A percentile compares a stretch with the other conserved stretches of the same genome.
These are phyloP conservation scores for Lepidochitona cinerea DNA, from an alignment of 2,888 invertebrate genomes.

Conservation along the genomic window DNA sequence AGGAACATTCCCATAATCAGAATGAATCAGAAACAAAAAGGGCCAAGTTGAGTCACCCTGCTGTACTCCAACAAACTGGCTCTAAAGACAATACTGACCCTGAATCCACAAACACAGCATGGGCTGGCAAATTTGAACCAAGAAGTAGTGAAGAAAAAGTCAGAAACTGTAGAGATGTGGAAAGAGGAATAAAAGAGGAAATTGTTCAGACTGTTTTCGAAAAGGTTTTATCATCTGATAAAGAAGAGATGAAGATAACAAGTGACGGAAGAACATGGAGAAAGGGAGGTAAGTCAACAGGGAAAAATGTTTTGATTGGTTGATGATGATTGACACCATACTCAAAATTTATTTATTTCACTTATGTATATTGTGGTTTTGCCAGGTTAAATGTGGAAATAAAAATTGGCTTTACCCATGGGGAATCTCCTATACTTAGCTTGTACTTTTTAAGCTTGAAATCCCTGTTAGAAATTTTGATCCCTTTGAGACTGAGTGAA, in stretches of 20 bases:
- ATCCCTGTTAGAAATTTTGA: too few species aligned
- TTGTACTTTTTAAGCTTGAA: too few species aligned
- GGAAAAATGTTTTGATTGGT: too few species aligned
- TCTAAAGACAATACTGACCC: neutral
- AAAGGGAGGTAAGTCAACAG: constrained; percentile 67
- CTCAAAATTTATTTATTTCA: too few species aligned
- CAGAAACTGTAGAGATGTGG: constrained; percentile 88
- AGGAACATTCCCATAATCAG: neutral
- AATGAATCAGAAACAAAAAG: neutral
- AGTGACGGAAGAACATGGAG: constrained; percentile 54
- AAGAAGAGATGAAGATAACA: constrained; percentile 23
- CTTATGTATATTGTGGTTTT: too few species aligned
- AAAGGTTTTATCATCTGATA: constrained; percentile 73
- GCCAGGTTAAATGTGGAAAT: too few species aligned
- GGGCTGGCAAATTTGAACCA: constrained; percentile 56
- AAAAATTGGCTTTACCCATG: too few species aligned
- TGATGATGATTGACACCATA: too few species aligned
- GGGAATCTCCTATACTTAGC: too few species aligned
- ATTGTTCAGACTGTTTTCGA: constrained; percentile 79
- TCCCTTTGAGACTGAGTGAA: too few species aligned
- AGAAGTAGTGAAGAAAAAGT: constrained; percentile 79
- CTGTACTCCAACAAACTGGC: neutral
- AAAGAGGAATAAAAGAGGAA: constrained; percentile 76
- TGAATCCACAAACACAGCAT: constrained; percentile 9
- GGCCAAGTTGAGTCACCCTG: neutral